Base-by-base conservation (phyloP, 2,113 vertebrate species). In the Ophiodon elongatus region DNA sequence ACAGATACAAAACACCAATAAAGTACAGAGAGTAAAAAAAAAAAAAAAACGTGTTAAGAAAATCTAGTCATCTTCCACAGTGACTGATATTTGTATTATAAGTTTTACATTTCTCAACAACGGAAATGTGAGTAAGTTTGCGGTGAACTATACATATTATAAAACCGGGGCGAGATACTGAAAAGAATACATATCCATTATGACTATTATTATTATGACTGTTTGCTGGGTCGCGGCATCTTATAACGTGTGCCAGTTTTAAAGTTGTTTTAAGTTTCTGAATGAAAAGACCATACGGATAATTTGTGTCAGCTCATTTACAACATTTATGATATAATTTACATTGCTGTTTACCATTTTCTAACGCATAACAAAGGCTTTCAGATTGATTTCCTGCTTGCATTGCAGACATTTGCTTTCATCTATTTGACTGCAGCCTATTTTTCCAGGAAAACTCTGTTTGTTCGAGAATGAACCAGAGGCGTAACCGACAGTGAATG, bases 101-200 rank as follows among this genome's bases (percentile, higher is more conserved):
- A 63, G 41, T 60, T 76, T 31, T 54, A 59, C 17, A 73, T 73
- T 70, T 76, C 31, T 77, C 59, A 76, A 73, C 33, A 69, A 65
- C 63, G 64, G 54, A 66, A 41, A 80, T 60, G 47, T 41, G 76
- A 82, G 72, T 63, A 73, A 67, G 64, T 65, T 8, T 54, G 33
- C 31, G 0, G 8, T 11, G 31, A 64, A 37, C 41, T 50, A 73
- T 31, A 33, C 8, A n/a, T n/a, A 25, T 29, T 19, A 23, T 8
- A 31, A 76, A 66, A 43, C 59, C 37, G 8, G 31, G 45, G n/a
- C 0, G 0, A 50, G 8, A 75, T 19, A 37, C 29, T 9, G 29
- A 64, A 52, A 52, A 50, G 2, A 23, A 27, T 33, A 37, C 8
- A 33, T 45, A 37, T 59, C 15, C 1, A 29, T 67, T 15, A 6